phyloP scores from a whole-genome alignment of 2,113 vertebrate species.

The Atlantisia rogersi region DNA sequence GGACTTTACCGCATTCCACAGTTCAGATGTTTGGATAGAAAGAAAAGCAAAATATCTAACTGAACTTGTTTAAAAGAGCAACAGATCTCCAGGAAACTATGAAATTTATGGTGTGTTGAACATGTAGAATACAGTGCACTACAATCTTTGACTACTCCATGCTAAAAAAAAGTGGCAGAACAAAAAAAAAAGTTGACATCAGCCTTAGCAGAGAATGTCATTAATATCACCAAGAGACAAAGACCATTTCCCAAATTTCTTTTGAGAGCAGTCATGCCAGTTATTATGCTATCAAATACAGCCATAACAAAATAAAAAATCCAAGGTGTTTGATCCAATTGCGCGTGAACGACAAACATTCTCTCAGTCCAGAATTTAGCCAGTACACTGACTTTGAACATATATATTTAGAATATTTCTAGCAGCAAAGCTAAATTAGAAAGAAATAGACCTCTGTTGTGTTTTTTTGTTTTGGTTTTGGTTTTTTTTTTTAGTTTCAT shows the following conservation, averaged over 20 bases:
- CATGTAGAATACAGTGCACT: neutral
- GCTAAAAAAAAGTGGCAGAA: neutral
- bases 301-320: neutral
- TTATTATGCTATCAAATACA: neutral
- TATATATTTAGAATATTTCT: neutral
- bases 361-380: neutral
- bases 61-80: neutral
- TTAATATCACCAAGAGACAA: neutral
- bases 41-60: neutral
- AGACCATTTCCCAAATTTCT: neutral
- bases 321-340: neutral
- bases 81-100: neutral
- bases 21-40: neutral
- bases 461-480: too few relatives aligned
- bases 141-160: neutral
- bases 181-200: neutral
- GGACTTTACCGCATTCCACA: neutral
- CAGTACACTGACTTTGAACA: neutral
- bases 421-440: neutral
- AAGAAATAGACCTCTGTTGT: neutral
- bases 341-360: neutral
- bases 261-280: neutral
- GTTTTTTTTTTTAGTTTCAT: neutral
- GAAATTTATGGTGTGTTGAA: neutral
- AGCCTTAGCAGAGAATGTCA: neutral